Base-by-base conservation (phyloP, 1,140 invertebrate genomes). In the Bombus superbus region DNA sequence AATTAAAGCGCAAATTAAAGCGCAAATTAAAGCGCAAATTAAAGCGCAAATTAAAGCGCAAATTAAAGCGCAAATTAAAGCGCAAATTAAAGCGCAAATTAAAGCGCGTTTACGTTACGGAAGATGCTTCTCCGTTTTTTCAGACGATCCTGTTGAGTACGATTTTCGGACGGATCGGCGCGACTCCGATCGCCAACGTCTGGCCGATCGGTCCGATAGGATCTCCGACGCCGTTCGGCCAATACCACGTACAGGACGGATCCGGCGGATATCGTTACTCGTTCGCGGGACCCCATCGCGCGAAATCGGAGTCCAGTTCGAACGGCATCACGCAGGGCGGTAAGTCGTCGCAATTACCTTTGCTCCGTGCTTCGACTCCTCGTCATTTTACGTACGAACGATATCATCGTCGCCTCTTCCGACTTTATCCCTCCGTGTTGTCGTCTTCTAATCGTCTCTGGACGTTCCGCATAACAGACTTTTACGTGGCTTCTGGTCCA, bases 221-320 rank as follows among this genome's bases (percentile, higher is more conserved):
- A 72, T 76, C 92, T 13, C 85, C 93, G 66, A 91, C 94, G 73
- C 89, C 92, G 15, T 91, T 93, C 44, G 93, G 91, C 68, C 95
- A 96, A 85, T 96, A 96, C 91, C 96, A 97, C 92, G 93, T 96
- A 72, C 97, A 97, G 93, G 97, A 97, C 91, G 95, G 94, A 47
- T 92, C 95, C 28, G 97, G 97, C 5, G 96, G 97, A 86, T 97
- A 97, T 92, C 96, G 95, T 59, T 97, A 97, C 88, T 97, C 96
- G 5, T 97, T 97, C 90, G 94, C 95, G 32, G 96, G 96, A 75
- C 96, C 95, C 5, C 95, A 96, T 86, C 97, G 96, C 28, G 95
- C 97, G 71, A 97, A 97, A 93, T 94, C 95, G 79, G 97, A 97
- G 94, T 94, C 95, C 59, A 96, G 95, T 38, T 92, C 94, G 3